Evolutionary conservation across 2,888 invertebrate genomes (phyloP).

Genomic region (Diarsia brunnea): DNA sequence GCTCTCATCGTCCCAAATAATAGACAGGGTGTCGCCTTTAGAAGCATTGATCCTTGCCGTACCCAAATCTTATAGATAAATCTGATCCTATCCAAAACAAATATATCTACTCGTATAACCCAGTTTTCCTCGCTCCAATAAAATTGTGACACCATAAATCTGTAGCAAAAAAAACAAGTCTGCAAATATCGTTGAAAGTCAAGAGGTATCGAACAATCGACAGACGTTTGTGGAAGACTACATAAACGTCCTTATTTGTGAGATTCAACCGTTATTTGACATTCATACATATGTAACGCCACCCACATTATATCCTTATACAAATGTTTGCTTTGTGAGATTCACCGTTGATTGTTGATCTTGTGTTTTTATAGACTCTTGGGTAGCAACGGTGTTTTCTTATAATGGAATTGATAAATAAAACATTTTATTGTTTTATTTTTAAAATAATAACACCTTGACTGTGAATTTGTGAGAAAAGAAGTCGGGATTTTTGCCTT

Average conservation of each 20-base stretch:
- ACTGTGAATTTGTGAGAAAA: not conserved
- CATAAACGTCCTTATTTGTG: slow-evolving; percentile 46
- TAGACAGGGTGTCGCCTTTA: not conserved
- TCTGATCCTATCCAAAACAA: not conserved
- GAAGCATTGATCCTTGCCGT: not conserved
- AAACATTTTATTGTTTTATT: too few relatives aligned
- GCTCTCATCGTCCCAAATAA: not conserved
- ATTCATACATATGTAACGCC: slow-evolving; percentile 43
- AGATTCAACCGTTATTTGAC: slow-evolving; percentile 56
- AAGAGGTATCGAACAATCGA: slow-evolving; percentile 9
- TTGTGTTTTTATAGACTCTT: not conserved
- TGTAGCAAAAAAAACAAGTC: slow-evolving; percentile 12
- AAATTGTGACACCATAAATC: slow-evolving; percentile 9
- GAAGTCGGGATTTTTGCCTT: not conserved
- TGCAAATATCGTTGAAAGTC: slow-evolving; percentile 16
- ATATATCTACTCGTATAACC: not conserved
- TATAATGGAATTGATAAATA: not conserved
- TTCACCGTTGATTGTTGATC: slow-evolving; percentile 22
- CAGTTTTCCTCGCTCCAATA: slow-evolving; percentile 1
- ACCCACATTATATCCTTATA: slow-evolving; percentile 39
- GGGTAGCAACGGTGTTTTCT: not conserved
- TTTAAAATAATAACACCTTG: not conserved
- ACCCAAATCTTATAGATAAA: not conserved
- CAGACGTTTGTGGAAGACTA: slow-evolving; percentile 12
- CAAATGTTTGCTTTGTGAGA: slow-evolving; percentile 36